Base-by-base conservation (phyloP, 1,140 invertebrate genomes). In the Scylla paramamosain region DNA sequence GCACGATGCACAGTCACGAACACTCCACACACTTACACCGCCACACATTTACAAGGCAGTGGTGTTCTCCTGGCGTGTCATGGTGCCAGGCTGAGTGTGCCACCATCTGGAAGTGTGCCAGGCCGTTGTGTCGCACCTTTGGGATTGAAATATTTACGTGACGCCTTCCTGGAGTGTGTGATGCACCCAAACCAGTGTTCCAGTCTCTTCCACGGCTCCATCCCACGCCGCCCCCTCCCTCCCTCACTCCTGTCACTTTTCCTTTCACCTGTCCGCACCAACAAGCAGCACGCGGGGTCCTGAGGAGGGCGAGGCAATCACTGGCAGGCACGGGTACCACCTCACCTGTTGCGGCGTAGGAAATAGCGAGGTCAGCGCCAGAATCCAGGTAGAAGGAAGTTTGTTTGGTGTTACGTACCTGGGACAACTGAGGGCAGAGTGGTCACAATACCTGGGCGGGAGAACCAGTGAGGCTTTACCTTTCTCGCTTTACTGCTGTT, bases 331-430 rank as follows among this genome's bases (percentile, higher is more conserved):
- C 25, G 6, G 4, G n/a, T 20, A 20, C 67, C n/a, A n/a, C 67
- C 67, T 77, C 67, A 77, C 67, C 67, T 77, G 67, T 77, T 20
- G 67, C 67, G 20, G 12, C 25, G n/a, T 20, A n/a, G 67, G 67
- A 7, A 77, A 77, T 77, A 77, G 20, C 67, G n/a, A 77, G 67
- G 20, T 0, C 25, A 25, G 25, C 20, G 67, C 20, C 20, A n/a
- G n/a, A n/a, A n/a, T 25, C 4, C 67, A 77, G 67, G 67, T 59
- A 59, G 67, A 77, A n/a, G 67, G 67, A 77, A 77, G 67, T 77
- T 77, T 77, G 67, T 77, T 77, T 77, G 67, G 25, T 77, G 67
- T 77, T 77, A 77, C 67, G 67, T 77, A 77, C 67, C 67, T 77
- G 67, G 52, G 52, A 77, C 6, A n/a, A n/a, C 67, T n/a, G 67